Evolutionary conservation across 2,113 vertebrate genomes (phyloP).

Genomic region (Elachura formosa): DNA sequence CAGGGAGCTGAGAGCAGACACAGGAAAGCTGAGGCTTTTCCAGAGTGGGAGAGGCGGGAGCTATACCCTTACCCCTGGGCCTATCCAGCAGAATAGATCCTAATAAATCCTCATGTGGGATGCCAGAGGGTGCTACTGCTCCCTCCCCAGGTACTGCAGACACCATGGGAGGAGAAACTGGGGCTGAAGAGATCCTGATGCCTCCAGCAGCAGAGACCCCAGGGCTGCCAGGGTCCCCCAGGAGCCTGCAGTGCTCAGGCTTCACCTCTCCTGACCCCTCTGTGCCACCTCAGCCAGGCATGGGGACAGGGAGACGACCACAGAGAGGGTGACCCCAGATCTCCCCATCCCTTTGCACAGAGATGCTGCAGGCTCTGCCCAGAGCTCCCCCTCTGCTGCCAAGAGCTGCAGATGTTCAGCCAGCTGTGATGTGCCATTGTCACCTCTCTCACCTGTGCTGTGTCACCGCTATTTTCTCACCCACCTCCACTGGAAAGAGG

Average conservation of each 20-base stretch:
- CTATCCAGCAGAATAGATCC: not conserved
- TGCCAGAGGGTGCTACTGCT: not conserved
- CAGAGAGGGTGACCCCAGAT: not conserved
- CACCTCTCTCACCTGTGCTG: not conserved
- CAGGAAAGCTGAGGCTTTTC: not conserved
- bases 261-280: not conserved
- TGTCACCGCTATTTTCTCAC: not conserved
- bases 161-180: not conserved
- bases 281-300: not conserved
- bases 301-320: not conserved
- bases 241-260: not conserved
- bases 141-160: not conserved
- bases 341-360: not conserved
- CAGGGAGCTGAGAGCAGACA: not conserved
- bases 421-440: not conserved
- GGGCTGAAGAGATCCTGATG: rapidly evolving
- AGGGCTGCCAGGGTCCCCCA: not conserved
- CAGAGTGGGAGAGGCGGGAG: not conserved
- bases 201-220: not conserved
- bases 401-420: not conserved
- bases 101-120: not conserved
- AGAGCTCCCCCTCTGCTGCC: not conserved
- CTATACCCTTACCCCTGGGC: not conserved
- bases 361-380: not conserved
- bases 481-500: not conserved